A percentile compares a stretch with the other conserved stretches of the same genome.
These are phyloP conservation scores for Trididemnum miniatum DNA, from an alignment of 23 tunicate species.

Conservation along the genomic window DNA sequence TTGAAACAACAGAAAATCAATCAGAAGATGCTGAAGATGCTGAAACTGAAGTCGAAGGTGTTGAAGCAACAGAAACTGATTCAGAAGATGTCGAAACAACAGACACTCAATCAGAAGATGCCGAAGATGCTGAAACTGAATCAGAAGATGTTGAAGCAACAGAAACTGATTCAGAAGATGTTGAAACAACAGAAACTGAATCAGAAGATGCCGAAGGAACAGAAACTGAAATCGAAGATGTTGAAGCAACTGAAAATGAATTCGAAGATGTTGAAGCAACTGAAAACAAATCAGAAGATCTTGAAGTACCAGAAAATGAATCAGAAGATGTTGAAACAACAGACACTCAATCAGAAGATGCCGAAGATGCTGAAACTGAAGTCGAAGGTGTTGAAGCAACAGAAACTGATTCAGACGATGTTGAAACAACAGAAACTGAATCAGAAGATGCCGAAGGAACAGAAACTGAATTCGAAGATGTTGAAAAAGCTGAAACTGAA, in stretches of 20 bases:
- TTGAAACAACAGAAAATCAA: neutral
- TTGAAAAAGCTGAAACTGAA: neutral
- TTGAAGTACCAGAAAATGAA: neutral
- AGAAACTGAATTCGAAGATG: neutral
- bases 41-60: no score
- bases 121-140: conserved; percentile 8
- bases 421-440: neutral
- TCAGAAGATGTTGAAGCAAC: neutral
- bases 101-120: neutral
- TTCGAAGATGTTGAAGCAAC: conserved; percentile 12
- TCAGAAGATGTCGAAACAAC: neutral
- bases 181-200: neutral
- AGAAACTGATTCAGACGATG: neutral
- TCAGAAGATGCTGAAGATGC: conserved; percentile 12
- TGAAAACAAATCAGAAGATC: no score
- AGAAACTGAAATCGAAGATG: conserved; percentile 6
- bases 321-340: neutral
- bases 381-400: neutral
- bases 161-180: neutral
- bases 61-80: no score
- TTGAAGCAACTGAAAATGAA: conserved; percentile 4
- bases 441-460: neutral
- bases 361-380: neutral
- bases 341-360: neutral
- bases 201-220: neutral